phyloP scores from a whole-genome alignment of 2,113 vertebrate genomes.

The Neomonachus schauinslandi region DNA sequence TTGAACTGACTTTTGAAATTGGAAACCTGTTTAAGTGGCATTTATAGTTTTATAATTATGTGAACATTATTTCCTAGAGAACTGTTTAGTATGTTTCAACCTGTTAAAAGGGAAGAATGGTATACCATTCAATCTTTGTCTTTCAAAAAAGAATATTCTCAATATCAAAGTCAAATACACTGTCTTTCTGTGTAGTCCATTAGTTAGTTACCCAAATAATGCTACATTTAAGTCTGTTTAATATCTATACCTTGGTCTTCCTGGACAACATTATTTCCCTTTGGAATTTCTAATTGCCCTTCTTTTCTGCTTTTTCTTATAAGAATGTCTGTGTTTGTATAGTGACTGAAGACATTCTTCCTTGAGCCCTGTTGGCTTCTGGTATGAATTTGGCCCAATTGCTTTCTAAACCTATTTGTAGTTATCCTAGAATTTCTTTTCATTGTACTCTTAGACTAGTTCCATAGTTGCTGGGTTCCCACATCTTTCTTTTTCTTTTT shows the following conservation, averaged over 20 bases:
- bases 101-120: background rate
- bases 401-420: background rate
- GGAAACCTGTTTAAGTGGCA: background rate
- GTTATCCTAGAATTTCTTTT: background rate
- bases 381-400: background rate
- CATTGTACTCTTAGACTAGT: background rate
- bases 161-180: slow-evolving; percentile 1
- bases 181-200: background rate
- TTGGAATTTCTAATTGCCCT: background rate
- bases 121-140: background rate
- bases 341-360: slow-evolving; percentile 19
- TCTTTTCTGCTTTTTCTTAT: background rate
- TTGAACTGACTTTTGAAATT: slow-evolving; percentile 52
- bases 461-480: background rate
- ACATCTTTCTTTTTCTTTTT: background rate
- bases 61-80: background rate
- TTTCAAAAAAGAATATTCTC: background rate
- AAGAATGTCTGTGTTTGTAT: background rate
- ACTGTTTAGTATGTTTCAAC: background rate
- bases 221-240: background rate
- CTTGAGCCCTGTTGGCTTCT: background rate
- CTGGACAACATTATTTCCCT: background rate
- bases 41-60: slow-evolving; percentile 31
- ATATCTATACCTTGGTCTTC: background rate
- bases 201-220: slow-evolving; percentile 27